phyloP scores from a whole-genome alignment of 2,797 vertebrate genomes.

The Chromobotia macracanthus region DNA sequence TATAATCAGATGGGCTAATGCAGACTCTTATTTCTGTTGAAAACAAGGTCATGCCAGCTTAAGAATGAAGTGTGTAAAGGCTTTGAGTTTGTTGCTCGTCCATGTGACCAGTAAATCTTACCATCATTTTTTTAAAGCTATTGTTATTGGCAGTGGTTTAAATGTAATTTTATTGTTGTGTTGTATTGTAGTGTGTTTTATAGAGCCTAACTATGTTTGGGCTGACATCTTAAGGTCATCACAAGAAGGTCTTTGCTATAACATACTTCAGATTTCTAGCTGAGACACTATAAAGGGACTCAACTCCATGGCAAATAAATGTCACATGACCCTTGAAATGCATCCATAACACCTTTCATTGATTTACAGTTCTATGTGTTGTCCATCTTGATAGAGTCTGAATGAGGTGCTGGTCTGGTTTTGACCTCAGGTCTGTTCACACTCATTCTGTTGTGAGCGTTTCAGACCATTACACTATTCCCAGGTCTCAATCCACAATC shows the following conservation, averaged over 20 bases:
- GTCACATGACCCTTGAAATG: background rate
- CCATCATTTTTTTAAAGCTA: too few species aligned
- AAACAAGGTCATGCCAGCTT: too few species aligned
- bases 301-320: background rate
- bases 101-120: too few species aligned
- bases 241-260: background rate
- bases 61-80: too few species aligned
- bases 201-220: background rate
- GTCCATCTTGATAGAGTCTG: slow-evolving; percentile 17
- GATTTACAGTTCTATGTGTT: slow-evolving; percentile 18
- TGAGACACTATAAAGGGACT: background rate
- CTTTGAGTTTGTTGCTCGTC: too few species aligned
- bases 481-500: background rate
- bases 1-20: background rate
- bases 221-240: background rate
- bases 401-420: slow-evolving; percentile 16
- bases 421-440: slow-evolving; percentile 25
- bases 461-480: slow-evolving; percentile 5
- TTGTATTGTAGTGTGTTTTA: background rate
- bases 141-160: too few species aligned
- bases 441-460: slow-evolving; percentile 7
- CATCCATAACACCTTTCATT: slow-evolving; percentile 4
- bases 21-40: too few species aligned
- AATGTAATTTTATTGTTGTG: too few species aligned
- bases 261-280: background rate